Evolutionary conservation across 2,888 invertebrate genomes (phyloP), one percentile per base, ranked within the genome.

Genomic region (Caenorhabditis japonica): DNA sequence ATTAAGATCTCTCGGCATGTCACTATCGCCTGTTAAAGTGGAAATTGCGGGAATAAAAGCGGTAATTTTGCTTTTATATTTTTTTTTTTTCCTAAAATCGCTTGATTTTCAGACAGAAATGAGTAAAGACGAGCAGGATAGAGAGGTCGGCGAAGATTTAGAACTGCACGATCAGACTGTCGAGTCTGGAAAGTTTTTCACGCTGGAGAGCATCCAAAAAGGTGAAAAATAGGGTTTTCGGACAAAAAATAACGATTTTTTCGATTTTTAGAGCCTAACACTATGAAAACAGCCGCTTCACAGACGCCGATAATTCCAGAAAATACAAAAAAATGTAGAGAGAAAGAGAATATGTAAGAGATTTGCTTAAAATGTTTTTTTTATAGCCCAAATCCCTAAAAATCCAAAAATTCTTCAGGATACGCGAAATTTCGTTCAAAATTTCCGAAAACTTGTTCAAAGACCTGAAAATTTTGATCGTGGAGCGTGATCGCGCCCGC

Each of bases 401-500:
- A 15, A 7, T 23, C 0, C 17, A 15, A 10, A 4, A 2, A 13
- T 15, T 36, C 52, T 75, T 38, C 36, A 77, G 75, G 43, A 33
- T 73, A 4, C 69, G 66, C 12, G 55, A 51, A 38, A 25, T 70
- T 27, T 56, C 61, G 5, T 71, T 71, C 43, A 30, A 70, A 46
- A 17, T 68, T 2, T 53, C 59, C 13, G 78, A 76, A 33, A 44
- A 43, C 13, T 27, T 75, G n/a, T 77, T 52, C 56, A 75, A 72
- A 39, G 73, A 77, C 23, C 34, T 79, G 10, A 60, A 66, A 46
- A 12, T 71, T 15, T 34, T 79, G 25, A 41, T 79, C 12, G 69
- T 74, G 39, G 79, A 77, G 34, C 46, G 79, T 30, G 79, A 79
- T 51, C 66, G 79, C 19, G 70, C 71, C 7, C 39, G 47, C 21